Percentiles rank a stretch among this genome's conserved stretches.
Evolutionary conservation across 2,113 vertebrate species (phyloP).

Genomic region (Myanophis thanlyinensis): DNA sequence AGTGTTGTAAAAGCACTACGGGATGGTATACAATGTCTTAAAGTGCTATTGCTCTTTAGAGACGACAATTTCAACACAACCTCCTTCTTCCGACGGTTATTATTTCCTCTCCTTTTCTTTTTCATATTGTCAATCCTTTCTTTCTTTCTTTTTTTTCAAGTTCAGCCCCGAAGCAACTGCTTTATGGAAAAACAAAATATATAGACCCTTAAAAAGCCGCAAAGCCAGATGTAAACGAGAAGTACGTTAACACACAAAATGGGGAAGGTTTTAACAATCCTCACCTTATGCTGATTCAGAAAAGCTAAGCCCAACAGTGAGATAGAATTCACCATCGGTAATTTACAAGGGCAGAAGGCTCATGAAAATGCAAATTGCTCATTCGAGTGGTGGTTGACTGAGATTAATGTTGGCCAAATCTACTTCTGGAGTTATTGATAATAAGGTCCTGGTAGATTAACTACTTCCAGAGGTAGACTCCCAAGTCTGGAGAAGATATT

Average conservation of each 20-base stretch:
- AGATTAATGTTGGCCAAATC: background rate
- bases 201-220: background rate
- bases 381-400: background rate
- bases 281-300: background rate
- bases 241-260: background rate
- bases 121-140: background rate
- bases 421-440: rapidly evolving
- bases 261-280: rapidly evolving
- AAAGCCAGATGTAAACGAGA: rapidly evolving
- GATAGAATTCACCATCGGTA: rapidly evolving
- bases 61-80: background rate
- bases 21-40: too few relatives aligned
- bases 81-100: background rate
- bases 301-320: background rate
- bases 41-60: background rate
- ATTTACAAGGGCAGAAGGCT: background rate
- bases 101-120: slow-evolving; percentile 29
- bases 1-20: too few relatives aligned
- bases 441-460: rapidly evolving
- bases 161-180: background rate
- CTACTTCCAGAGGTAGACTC: background rate
- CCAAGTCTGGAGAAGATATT: background rate
- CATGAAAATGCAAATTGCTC: background rate
- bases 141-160: too few relatives aligned
- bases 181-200: background rate